A percentile compares a stretch with the other conserved stretches of the same genome.
Conservation (phyloP, 1,140 invertebrate species). For the Trachymyrmex cornetzi region DNA sequence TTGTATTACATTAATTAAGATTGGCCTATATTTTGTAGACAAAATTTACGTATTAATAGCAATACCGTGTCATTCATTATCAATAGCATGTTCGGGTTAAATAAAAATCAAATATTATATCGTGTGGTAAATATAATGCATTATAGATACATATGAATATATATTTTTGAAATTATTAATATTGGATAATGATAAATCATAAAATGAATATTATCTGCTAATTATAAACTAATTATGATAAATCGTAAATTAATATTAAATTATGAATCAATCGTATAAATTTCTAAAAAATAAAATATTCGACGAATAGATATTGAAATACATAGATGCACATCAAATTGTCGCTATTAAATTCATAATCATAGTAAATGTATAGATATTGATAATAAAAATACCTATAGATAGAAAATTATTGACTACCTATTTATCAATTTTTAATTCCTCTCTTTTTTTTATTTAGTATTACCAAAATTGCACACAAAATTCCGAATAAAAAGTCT, state of each 20-base stretch:
- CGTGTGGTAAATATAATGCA: not conserved
- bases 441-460: not conserved
- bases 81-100: no score
- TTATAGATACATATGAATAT: not conserved
- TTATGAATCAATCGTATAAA: conserved; percentile 28
- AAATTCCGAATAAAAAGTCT: not conserved
- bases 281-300: not conserved
- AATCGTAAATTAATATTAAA: conserved; percentile 9
- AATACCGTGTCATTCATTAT: no score
- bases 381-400: no score
- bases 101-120: not conserved
- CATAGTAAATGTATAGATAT: no score
- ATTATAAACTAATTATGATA: conserved; percentile 5
- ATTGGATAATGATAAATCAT: not conserved
- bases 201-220: not conserved
- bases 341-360: not conserved
- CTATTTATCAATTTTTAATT: not conserved
- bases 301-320: not conserved
- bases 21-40: no score
- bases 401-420: not conserved
- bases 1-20: no score
- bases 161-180: not conserved
- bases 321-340: not conserved
- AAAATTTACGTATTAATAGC: no score
- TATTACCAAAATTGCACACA: no score